A percentile compares a stretch with the other conserved stretches of the same genome.
These are phyloP conservation scores for Dendrolimus punctatus DNA, from an alignment of 1,140 invertebrate species.

Conservation along the genomic window DNA sequence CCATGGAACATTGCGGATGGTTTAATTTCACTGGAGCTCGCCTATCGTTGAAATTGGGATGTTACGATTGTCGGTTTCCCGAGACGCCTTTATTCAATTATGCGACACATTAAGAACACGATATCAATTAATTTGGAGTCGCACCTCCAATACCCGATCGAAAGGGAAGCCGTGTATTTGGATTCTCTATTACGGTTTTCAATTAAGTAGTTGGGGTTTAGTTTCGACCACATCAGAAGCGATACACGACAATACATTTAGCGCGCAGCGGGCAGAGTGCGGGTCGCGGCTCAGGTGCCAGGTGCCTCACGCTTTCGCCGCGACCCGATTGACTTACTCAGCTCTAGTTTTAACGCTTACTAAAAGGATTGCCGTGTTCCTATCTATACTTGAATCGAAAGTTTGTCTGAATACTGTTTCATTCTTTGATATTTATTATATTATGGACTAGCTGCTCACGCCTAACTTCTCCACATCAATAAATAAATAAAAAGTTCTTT, in stretches of 20 bases:
- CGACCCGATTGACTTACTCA: slow-evolving; percentile 32
- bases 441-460: too few species aligned
- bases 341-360: slow-evolving; percentile 44
- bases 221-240: slow-evolving; percentile 36
- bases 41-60: not conserved
- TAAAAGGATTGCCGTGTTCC: slow-evolving; percentile 64
- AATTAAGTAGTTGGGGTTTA: slow-evolving; percentile 62
- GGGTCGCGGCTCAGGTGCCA: slow-evolving; percentile 26
- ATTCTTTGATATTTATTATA: too few species aligned
- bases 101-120: slow-evolving; percentile 11
- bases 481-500: too few species aligned
- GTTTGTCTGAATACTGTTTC: not conserved
- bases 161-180: slow-evolving; percentile 58
- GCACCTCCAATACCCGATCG: slow-evolving; percentile 32
- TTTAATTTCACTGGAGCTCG: slow-evolving; percentile 1
- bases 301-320: slow-evolving; percentile 18
- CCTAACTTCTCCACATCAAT: too few species aligned
- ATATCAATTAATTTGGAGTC: slow-evolving; percentile 29
- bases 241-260: slow-evolving; percentile 64
- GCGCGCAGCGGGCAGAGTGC: slow-evolving; percentile 20
- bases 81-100: slow-evolving; percentile 16
- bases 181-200: slow-evolving; percentile 55
- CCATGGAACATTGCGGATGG: slow-evolving; percentile 3
- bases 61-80: not conserved
- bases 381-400: slow-evolving; percentile 36